Evolutionary conservation across 2,113 vertebrate species (phyloP).

Genomic region (Rallus limicola): DNA sequence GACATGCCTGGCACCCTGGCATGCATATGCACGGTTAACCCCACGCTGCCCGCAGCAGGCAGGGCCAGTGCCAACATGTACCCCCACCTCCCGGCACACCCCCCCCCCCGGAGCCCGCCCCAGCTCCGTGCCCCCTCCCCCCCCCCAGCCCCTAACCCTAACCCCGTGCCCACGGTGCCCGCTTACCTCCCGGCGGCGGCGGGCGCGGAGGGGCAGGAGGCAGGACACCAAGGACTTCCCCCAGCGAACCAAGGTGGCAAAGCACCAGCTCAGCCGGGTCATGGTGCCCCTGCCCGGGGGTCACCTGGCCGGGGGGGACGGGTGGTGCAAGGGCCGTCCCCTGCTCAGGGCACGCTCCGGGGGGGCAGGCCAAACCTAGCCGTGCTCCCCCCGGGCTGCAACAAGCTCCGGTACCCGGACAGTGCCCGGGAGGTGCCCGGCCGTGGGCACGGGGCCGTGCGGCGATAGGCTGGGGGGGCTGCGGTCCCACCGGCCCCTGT

Average conservation of each 20-base stretch:
- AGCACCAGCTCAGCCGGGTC: conserved; percentile 63
- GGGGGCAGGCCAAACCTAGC: neutral
- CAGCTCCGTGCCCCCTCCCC: neutral
- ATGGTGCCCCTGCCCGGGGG: conserved; percentile 43
- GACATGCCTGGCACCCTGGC: neutral
- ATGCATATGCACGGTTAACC: neutral
- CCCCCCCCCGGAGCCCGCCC: neutral
- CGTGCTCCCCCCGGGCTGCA: neutral
- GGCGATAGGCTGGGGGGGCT: neutral
- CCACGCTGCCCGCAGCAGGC: neutral
- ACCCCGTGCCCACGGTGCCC: neutral
- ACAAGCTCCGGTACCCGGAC: neutral
- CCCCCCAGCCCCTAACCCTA: neutral
- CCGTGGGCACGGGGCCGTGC: neutral
- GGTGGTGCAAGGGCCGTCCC: neutral
- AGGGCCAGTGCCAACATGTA: neutral
- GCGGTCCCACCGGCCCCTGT: conserved; percentile 10
- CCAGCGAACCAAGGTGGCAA: conserved; percentile 53
- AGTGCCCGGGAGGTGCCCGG: neutral
- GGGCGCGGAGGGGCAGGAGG: conserved; percentile 37
- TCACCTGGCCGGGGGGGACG: neutral
- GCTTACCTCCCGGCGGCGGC: conserved; percentile 47
- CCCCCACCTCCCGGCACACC: neutral
- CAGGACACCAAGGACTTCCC: conserved; percentile 55
- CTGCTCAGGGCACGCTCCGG: neutral